Conservation (phyloP, 2,113 vertebrate species). For the Limanda limanda region DNA sequence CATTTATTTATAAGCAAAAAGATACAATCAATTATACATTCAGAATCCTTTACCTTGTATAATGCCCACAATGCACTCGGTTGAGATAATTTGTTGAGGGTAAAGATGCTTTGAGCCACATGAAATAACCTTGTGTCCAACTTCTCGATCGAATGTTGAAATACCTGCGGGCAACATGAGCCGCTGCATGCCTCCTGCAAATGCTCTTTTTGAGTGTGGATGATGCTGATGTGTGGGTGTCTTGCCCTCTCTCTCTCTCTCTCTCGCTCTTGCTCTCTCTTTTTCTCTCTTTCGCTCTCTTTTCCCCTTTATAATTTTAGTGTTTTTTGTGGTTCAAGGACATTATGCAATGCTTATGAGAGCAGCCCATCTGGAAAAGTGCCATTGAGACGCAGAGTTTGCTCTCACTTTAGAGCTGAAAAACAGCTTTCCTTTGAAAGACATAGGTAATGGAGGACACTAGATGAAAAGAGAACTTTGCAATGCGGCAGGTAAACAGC, state of each 20-base stretch:
- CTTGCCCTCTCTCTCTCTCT: constrained; percentile 30
- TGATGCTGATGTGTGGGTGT: constrained; percentile 72
- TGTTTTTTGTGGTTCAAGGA: constrained; percentile 68
- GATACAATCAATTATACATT: constrained; percentile 1
- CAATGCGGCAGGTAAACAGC: constrained; percentile 7
- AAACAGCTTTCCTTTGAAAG: constrained; percentile 52
- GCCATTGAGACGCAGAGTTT: constrained; percentile 66
- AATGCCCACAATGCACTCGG: neutral
- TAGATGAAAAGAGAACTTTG: constrained; percentile 23
- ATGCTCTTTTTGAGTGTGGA: constrained; percentile 43
- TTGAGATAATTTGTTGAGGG: neutral
- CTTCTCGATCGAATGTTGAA: constrained; percentile 35
- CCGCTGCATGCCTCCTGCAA: constrained; percentile 39
- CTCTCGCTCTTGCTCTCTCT: constrained; percentile 19
- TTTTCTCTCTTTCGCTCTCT: neutral
- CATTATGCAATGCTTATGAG: constrained; percentile 75
- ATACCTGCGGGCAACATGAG: constrained; percentile 46
- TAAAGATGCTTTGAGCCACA: constrained; percentile 24
- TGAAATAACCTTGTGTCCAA: constrained; percentile 22
- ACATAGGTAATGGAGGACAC: constrained; percentile 46
- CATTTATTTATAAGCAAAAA: constrained; percentile 35
- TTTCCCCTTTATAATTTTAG: constrained; percentile 53
- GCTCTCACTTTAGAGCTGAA: constrained; percentile 50
- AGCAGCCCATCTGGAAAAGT: constrained; percentile 74
- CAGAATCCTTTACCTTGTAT: neutral